Base-by-base conservation (phyloP, 2,113 vertebrate genomes). In the Hyaena hyaena region DNA sequence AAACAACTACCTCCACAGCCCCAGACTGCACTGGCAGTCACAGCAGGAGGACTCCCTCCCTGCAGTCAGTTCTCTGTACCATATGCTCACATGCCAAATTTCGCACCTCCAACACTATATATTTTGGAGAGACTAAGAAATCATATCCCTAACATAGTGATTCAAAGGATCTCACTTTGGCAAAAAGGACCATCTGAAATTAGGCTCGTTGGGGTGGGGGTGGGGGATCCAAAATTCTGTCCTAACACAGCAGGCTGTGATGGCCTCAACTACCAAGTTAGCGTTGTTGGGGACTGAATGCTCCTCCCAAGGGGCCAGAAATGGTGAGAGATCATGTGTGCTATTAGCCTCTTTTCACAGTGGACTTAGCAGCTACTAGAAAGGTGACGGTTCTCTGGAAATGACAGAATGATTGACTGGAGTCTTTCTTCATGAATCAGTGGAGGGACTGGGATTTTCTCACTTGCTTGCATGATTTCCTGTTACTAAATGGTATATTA, bases 401-500 rank as follows among this genome's bases (percentile, higher is more conserved):
- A 92, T 1, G 19, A 48, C 6, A 55, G 87, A 43, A 9, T 4
- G 55, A 77, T 68, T 23, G 39, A 45, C 79, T 66, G 68, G 88
- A 65, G 74, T 91, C 48, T 33, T 82, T 87, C 79, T 31, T 0
- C 12, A 10, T 0, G 3, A 88, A 31, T 74, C 69, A 66, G 3
- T 4, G 14, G 68, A 90, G 58, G 79, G 94, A 88, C 21, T 74
- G 73, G 77, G 55, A 58, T 92, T 96, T 73, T 89, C 79, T 96
- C 19, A 23, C 31, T 43, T 31, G 61, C 84, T 93, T 83, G 45
- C 35, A 17, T 77, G 50, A 71, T 55, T 88, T 85, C 74, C 95
- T 90, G 39, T 79, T 94, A 53, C 93, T 97, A 79, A 93, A 96
- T 63, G 74, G 69, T 93, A 90, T 74, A 81, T 61, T 80, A 97